phyloP scores from a whole-genome alignment of 2,888 invertebrate genomes.

The Colostygia pectinataria region DNA sequence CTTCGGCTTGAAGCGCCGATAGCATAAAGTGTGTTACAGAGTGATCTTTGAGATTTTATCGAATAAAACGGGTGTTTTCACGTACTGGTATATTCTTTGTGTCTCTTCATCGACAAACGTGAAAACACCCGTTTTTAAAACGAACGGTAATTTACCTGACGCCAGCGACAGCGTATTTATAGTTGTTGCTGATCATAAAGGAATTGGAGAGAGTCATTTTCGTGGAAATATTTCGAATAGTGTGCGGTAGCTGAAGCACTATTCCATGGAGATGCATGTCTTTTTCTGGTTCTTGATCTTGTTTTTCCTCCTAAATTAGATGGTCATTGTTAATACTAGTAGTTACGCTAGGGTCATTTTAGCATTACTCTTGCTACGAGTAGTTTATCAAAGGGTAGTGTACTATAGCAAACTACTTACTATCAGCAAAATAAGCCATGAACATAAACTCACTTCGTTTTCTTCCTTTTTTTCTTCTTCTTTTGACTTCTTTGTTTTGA shows the following conservation, averaged over 20 bases:
- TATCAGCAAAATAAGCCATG: too few species aligned
- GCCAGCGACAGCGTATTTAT: conserved; percentile 96
- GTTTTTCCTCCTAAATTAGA: conserved; percentile 56
- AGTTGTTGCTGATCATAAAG: conserved; percentile 94
- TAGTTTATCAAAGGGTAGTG: too few species aligned
- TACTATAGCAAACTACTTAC: too few species aligned
- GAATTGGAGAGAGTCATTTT: conserved; percentile 95
- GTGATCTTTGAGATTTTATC: too few species aligned
- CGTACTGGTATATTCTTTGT: too few species aligned
- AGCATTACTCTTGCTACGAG: too few species aligned
- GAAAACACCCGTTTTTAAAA: too few species aligned
- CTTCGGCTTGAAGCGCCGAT: too few species aligned
- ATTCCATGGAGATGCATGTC: conserved; percentile 80
- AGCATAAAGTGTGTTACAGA: too few species aligned
- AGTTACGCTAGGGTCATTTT: too few species aligned
- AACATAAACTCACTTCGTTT: conserved; percentile 44
- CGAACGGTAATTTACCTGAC: conserved; percentile 87
- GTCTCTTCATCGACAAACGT: too few species aligned
- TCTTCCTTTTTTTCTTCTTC: conserved; percentile 52
- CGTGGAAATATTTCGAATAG: conserved; percentile 96
- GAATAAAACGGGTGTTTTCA: too few species aligned
- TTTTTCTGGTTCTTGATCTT: conserved; percentile 60
- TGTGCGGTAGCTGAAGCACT: conserved; percentile 89
- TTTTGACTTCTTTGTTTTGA: conserved; percentile 47
- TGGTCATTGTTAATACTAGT: background rate